Base-by-base conservation (phyloP, 2,888 invertebrate genomes). In the Leucophora obtusa region DNA sequence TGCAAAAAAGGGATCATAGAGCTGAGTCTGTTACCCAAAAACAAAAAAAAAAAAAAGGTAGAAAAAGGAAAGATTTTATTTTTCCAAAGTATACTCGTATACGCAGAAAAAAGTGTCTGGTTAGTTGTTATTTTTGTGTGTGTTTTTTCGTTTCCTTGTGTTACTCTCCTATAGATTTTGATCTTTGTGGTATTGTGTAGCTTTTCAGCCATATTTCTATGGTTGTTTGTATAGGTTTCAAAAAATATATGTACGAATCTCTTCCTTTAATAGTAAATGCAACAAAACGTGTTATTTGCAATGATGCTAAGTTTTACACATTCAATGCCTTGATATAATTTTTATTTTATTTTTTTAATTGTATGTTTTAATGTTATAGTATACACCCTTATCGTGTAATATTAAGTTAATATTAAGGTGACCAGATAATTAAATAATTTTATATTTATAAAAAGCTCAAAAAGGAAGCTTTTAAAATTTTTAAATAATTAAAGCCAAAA, bases 211-310 rank as follows among this genome's bases (percentile, higher is more conserved):
- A 71, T 75, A 80, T 72, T 76, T 76, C 28, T 62, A 62, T 58
- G 51, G 21, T 54, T 54, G 14, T 24, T 53, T 24, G 14, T 54
- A 21, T 21, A 11, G 14, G 54, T 21, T 14, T 14, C 14, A 1
- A 54, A 14, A 53, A 21, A 28, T 6, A 28, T 28, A 38, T n/a
- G 3, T 43, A 11, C 14, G 43, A 6, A 47, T n/a, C 14, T 47
- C 38, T 51, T 53, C 11, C 35, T 47, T 62, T 11, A 33, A 54
- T 15, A 38, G 66, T 6, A 59, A 72, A 72, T 81, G 81, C 77
- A 77, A 65, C 73, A 73, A 70, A 81, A 81, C 77, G 81, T 77
- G 81, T 66, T 81, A 63, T 77, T 81, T 77, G 72, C 65, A 35
- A 77, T 76, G 81, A 81, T 75, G 74, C 35, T 33, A 18, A 71